Percentiles rank a stretch among this genome's conserved stretches.
These are phyloP conservation scores for Lucilia sericata DNA, from an alignment of 1,140 invertebrate genomes.

Conservation along the genomic window DNA sequence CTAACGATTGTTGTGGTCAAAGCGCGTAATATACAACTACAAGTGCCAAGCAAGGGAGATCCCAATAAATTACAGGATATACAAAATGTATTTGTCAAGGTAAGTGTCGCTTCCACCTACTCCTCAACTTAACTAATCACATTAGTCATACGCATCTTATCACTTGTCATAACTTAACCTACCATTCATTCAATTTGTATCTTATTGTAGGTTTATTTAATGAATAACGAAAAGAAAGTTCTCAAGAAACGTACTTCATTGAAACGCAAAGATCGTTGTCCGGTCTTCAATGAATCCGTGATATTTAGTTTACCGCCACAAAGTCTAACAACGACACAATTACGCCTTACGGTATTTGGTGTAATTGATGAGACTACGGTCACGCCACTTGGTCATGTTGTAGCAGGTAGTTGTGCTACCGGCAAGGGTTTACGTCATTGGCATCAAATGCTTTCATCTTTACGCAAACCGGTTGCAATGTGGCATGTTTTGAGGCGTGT, in stretches of 20 bases:
- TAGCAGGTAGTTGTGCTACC: slow-evolving; percentile 75
- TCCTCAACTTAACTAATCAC: background rate
- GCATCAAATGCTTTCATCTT: slow-evolving; percentile 85
- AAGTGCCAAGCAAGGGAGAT: slow-evolving; percentile 69
- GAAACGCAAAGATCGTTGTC: slow-evolving; percentile 77
- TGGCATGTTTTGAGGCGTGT: slow-evolving; percentile 80
- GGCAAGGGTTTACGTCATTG: slow-evolving; percentile 83
- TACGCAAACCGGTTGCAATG: slow-evolving; percentile 85
- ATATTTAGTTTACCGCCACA: slow-evolving; percentile 81
- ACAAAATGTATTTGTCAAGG: slow-evolving; percentile 64
- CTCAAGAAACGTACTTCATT: slow-evolving; percentile 82
- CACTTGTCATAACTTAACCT: background rate
- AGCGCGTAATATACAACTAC: slow-evolving; percentile 78
- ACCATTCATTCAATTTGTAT: background rate
- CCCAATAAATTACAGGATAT: slow-evolving; percentile 45
- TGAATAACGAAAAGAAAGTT: slow-evolving; percentile 82
- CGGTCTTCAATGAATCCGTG: slow-evolving; percentile 85
- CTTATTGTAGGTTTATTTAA: slow-evolving; percentile 75
- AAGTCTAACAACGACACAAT: slow-evolving; percentile 75
- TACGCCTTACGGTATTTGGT: slow-evolving; percentile 78
- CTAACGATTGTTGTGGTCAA: slow-evolving; percentile 86
- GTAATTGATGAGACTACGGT: slow-evolving; percentile 71
- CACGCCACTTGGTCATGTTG: slow-evolving; percentile 78
- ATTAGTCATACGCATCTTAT: background rate
- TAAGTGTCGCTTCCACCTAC: slow-evolving; percentile 22